Evolutionary conservation across 2,888 invertebrate genomes (phyloP).

Genomic region (Cosmia pyralina): DNA sequence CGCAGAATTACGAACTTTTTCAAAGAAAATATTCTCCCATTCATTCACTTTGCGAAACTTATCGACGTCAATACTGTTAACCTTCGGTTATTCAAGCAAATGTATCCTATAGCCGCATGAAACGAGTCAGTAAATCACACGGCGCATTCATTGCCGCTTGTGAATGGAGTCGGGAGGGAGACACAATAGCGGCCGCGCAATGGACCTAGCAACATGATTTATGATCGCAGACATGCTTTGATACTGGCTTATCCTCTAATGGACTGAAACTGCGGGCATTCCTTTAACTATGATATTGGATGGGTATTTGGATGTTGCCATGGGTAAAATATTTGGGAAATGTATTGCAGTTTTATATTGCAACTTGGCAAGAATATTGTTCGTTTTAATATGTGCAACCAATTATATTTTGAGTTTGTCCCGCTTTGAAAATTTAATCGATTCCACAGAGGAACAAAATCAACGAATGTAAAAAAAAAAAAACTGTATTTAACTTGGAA

Average conservation of each 20-base stretch:
- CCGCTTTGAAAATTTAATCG: conserved; percentile 11
- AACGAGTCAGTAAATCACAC: conserved; percentile 66
- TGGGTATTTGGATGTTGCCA: conserved; percentile 19
- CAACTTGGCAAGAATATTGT: neutral
- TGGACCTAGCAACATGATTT: conserved; percentile 64
- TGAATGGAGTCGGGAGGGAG: conserved; percentile 55
- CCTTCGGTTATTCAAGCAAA: conserved; percentile 64
- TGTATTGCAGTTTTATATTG: conserved; percentile 5
- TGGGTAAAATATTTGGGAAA: conserved; percentile 25
- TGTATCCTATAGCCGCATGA: conserved; percentile 58
- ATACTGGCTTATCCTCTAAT: conserved; percentile 67
- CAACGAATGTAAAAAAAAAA: conserved; percentile 8
- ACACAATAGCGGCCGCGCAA: conserved; percentile 61
- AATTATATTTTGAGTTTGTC: neutral
- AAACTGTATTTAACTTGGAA: neutral
- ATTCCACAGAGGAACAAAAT: neutral
- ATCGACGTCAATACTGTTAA: conserved; percentile 60
- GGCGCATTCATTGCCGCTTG: conserved; percentile 64
- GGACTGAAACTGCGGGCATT: conserved; percentile 62
- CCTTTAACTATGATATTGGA: conserved; percentile 47
- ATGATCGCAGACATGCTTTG: conserved; percentile 57
- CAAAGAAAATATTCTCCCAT: conserved; percentile 57
- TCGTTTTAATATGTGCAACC: conserved; percentile 2
- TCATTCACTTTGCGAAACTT: conserved; percentile 56
- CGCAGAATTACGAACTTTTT: conserved; percentile 52